Evolutionary conservation across 2,113 vertebrate genomes (phyloP).

Genomic region (Leptobrachium ailaonicum): DNA sequence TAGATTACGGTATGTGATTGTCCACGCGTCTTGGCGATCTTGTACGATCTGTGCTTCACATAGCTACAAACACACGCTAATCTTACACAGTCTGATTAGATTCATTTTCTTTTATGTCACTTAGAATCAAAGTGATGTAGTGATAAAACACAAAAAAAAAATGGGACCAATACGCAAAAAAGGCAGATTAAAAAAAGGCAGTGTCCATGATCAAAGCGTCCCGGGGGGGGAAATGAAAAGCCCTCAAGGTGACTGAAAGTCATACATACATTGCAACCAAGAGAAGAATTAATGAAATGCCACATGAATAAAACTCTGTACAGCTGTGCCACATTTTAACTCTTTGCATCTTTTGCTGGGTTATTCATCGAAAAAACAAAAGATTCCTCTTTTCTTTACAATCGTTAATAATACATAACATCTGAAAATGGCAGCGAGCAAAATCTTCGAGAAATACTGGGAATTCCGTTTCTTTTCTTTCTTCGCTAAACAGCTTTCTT

Average conservation of each 20-base stretch:
- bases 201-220: constrained; percentile 26
- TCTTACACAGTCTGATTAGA: no score
- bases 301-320: constrained; percentile 6
- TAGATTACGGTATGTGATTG: no score
- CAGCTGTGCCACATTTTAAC: not conserved
- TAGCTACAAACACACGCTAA: no score
- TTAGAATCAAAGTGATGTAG: no score
- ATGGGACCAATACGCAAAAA: not conserved
- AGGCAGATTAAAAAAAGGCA: not conserved
- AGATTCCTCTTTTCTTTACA: not conserved
- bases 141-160: not conserved
- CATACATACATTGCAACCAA: constrained; percentile 21
- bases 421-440: not conserved
- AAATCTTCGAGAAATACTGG: not conserved
- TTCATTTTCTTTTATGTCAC: no score
- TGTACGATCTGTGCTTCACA: no score
- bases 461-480: no score
- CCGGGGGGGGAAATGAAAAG: not conserved
- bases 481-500: no score
- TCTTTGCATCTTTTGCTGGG: not conserved
- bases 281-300: constrained; percentile 7
- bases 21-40: no score
- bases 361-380: not conserved
- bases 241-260: constrained; percentile 14
- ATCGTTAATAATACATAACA: not conserved